Evolutionary conservation across 53 echinoderm and acorn worm genomes (phyloP), one percentile per base, ranked within the genome.

Genomic region (Apostichopus leukothele): DNA sequence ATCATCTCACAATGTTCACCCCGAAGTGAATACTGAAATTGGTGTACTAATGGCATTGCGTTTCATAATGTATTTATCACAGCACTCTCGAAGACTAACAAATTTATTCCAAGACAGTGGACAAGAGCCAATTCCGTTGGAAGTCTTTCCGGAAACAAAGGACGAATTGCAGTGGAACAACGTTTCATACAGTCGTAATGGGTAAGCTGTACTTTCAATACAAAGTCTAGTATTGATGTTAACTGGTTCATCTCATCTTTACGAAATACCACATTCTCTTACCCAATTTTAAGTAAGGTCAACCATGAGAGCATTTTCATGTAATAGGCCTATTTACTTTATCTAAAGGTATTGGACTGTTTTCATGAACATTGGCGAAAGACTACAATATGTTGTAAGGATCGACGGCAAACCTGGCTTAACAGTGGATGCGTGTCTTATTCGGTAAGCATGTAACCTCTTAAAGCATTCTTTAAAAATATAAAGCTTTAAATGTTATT

Each of bases 381-480:
- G 57, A 80, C 22, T 80, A n/a, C 20, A 80, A 20, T 80, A 80
- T 22, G 19, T 54, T 53, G 54, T 80, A 51, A n/a, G 54, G 20
- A 53, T 80, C 57, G 57, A 80, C 4, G 80, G 6, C 16, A 80
- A 80, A 12, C 27, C 16, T 19, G 80, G 80, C 18, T 21, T 53
- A 9, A 11, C 80, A 80, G 80, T 80, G 20, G 4, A 80, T 19
- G 21, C 53, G 4, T 80, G 80, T 80, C 57, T 80, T 3, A 57
- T 80, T 20, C 57, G 53, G 80, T 80, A 80, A 80, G 80, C 8
- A 76, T 25, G 16, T 74, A 74, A 74, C 57, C 57, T 7, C 7
- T 57, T 57, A 57, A 57, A 57, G 57, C 10, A 57, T 57, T 9
- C 3, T 57, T 57, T 57, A 9, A 4, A 57, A 57, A 57, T n/a